Conservation (phyloP, 2,797 vertebrate species). For the Epinephelus malabaricus region DNA sequence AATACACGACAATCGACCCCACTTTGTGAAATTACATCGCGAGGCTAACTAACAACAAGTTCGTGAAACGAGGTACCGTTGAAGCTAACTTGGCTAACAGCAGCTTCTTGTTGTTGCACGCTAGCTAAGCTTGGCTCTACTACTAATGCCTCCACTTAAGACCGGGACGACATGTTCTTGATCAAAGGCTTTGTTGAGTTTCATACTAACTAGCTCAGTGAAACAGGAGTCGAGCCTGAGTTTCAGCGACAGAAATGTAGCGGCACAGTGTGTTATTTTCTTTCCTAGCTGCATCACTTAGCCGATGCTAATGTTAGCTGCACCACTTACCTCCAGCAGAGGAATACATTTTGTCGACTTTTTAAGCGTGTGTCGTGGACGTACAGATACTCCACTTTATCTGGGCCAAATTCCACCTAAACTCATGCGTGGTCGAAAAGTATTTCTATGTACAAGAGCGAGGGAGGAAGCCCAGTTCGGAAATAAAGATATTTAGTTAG, state of each 20-base stretch:
- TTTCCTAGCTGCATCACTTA: slow-evolving; percentile 65
- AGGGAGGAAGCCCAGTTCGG: slow-evolving; percentile 37
- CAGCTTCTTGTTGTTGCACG: slow-evolving; percentile 76
- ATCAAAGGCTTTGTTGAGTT: background rate
- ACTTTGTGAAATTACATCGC: background rate
- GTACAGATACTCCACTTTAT: slow-evolving; percentile 77
- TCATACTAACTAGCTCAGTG: background rate
- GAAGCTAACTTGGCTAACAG: slow-evolving; percentile 77
- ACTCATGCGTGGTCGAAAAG: slow-evolving; percentile 79
- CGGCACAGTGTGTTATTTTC: slow-evolving; percentile 16
- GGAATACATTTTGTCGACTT: slow-evolving; percentile 88
- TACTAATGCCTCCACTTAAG: slow-evolving; percentile 55
- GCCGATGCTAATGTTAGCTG: slow-evolving; percentile 73
- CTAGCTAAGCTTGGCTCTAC: slow-evolving; percentile 71
- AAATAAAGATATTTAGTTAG: slow-evolving; percentile 74
- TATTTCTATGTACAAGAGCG: slow-evolving; percentile 40
- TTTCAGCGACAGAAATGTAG: background rate
- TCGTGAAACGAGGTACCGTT: slow-evolving; percentile 57
- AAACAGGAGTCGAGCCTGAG: background rate
- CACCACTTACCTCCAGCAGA: slow-evolving; percentile 86
- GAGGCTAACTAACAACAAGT: slow-evolving; percentile 65
- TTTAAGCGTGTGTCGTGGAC: slow-evolving; percentile 78
- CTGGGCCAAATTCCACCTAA: slow-evolving; percentile 60
- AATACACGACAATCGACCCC: accelerated
- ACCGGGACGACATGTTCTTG: slow-evolving; percentile 20